Evolutionary conservation across 2,797 vertebrate genomes (phyloP), one percentile per base, ranked within the genome.

Genomic region (Saxicola maurus): DNA sequence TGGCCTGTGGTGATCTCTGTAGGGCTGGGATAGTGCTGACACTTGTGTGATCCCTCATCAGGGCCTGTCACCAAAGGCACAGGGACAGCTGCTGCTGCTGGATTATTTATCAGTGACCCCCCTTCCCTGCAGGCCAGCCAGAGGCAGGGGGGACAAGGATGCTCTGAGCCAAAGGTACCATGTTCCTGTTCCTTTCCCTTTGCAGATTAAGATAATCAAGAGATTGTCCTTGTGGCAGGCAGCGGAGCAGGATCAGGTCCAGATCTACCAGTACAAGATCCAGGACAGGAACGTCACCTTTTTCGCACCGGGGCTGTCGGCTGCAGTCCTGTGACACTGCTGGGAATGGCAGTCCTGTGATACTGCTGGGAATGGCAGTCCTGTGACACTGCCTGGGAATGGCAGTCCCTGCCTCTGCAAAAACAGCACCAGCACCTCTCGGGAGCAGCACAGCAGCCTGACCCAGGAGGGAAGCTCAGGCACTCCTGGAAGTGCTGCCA

Each of bases 181-280:
- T 13, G 5, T 75, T 83, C 46, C 19, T 64, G 4, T 77, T 84
- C 46, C 20, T 66, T 79, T 43, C 80, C 31, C 12, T 73, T 65
- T 94, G 57, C 95, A 99, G 99, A 96, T 99, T 78, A 98, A 97
- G 53, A 98, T 99, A 82, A 97, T 97, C 68, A 97, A 96, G 97
- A 97, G 97, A 62, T 88, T 86, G 33, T 86, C 85, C 3, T 31
- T 68, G 17, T 35, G 95, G 95, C 33, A 93, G 78, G 8, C 82
- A 16, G 62, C 59, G 15, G 92, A 64, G 73, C 60, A 28, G 45
- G 95, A 96, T 7, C 92, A 82, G 21, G 92, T 76, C 62, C 97
- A 97, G 84, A 89, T 96, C 62, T 99, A 98, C 94, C 99, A 99
- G 95, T 99, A 98, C 89, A 99, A 99, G 85, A 98, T 99, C 93